These are phyloP conservation scores for Lateolabrax maculatus DNA, from an alignment of 2,797 vertebrate genomes.

Conservation along the genomic window DNA sequence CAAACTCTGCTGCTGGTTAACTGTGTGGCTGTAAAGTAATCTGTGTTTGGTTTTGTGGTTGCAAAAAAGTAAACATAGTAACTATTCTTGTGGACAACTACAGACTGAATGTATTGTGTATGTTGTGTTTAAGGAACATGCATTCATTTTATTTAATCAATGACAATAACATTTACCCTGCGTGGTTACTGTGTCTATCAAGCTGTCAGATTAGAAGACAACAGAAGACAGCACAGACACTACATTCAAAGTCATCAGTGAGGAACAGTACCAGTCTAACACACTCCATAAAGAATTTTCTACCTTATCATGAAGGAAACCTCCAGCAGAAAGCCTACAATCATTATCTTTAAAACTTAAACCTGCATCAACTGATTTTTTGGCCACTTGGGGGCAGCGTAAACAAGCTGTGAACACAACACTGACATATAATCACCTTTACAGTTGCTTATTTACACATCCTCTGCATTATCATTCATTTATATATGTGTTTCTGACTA, in stretches of 20 bases:
- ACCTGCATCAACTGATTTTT: not conserved
- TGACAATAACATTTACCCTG: not conserved
- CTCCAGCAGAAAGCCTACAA: not conserved
- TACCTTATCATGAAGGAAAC: not conserved
- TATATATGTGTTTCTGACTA: not conserved
- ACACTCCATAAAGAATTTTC: not conserved
- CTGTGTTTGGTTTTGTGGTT: not conserved
- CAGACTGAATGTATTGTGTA: not conserved
- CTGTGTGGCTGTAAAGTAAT: conserved; percentile 1
- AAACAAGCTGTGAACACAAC: not conserved
- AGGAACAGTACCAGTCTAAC: not conserved
- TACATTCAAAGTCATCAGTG: not conserved
- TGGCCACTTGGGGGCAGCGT: not conserved
- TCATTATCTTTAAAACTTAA: not conserved
- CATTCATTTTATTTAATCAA: not conserved
- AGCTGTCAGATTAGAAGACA: not conserved
- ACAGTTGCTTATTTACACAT: not conserved
- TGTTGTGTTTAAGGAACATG: not conserved
- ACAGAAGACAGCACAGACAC: too few relatives aligned
- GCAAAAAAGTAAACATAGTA: not conserved
- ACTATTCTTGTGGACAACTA: not conserved
- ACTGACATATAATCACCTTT: not conserved
- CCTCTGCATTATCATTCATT: not conserved
- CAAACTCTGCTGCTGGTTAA: conserved; percentile 15
- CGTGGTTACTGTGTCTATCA: not conserved